These are phyloP conservation scores for Macrostomum lignano DNA, from an alignment of 1,140 invertebrate species.

Conservation along the genomic window DNA sequence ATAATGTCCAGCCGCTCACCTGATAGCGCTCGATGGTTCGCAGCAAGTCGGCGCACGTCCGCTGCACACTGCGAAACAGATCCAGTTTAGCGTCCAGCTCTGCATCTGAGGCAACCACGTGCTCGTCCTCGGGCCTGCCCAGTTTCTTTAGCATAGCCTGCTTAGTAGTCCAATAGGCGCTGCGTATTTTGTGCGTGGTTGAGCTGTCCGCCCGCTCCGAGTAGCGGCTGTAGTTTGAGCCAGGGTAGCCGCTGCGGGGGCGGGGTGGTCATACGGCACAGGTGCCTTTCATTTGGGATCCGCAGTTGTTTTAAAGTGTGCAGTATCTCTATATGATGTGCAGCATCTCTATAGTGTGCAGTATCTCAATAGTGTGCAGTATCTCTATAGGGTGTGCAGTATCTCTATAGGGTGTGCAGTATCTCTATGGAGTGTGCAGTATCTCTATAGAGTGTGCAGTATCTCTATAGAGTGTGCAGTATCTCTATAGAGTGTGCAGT, in stretches of 20 bases:
- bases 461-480: too few relatives aligned
- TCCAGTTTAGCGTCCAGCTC: constrained; percentile 87
- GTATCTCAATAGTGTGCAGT: too few relatives aligned
- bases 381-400: too few relatives aligned
- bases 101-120: constrained; percentile 71
- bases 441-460: too few relatives aligned
- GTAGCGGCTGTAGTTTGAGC: constrained; percentile 17
- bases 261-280: too few relatives aligned
- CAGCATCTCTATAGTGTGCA: too few relatives aligned
- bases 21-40: constrained; percentile 72
- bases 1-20: constrained; percentile 61
- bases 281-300: too few relatives aligned
- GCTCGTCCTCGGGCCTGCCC: constrained; percentile 87
- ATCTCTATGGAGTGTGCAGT: too few relatives aligned
- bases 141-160: constrained; percentile 70
- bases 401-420: too few relatives aligned
- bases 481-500: too few relatives aligned
- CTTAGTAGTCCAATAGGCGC: constrained; percentile 92
- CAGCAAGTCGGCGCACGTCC: constrained; percentile 58
- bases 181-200: constrained; percentile 50
- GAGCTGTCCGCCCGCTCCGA: constrained; percentile 30
- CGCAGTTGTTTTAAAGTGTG: too few relatives aligned
- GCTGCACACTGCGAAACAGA: constrained; percentile 70
- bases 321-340: too few relatives aligned
- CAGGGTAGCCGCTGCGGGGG: constrained; percentile 15